Evolutionary conservation across 2,888 invertebrate species (phyloP), one percentile per base, ranked within the genome.

Genomic region (Sialis fuliginosa): DNA sequence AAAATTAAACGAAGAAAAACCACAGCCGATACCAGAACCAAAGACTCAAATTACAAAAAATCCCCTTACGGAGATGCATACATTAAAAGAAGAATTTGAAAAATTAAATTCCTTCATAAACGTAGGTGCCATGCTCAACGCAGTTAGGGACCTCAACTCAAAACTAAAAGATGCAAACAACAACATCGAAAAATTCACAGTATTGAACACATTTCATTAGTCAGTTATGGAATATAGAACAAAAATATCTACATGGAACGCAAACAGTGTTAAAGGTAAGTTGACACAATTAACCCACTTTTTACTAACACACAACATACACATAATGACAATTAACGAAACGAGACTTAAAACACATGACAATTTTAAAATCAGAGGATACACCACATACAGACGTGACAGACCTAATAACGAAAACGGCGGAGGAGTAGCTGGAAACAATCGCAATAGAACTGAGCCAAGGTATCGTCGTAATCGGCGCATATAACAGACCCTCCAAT

Each of bases 361-460:
- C 10, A 50, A 52, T 10, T 40, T 52, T 35, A 50, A 50, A 47
- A 49, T 55, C 10, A 52, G 39, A 43, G 51, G 54, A 5, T 54
- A 52, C 12, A 51, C 35, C n/a, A 48, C 43, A 42, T 47, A 54
- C 8, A 52, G 54, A 45, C 44, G 48, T 40, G 54, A 55, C 40
- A 51, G 44, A 40, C 33, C 42, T 8, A 4, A 22, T 22, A 22
- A 22, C 22, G 44, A 44, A 13, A 12, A 44, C 32, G 48, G 47
- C 33, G 52, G 53, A 6, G 55, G 55, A 1, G 47, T 53, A 33
- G 51, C 51, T 53, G 42, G 52, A 55, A 50, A 42, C 37, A 43
- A 22, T 52, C 6, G 39, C 46, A 6, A 52, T 55, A 10, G 52
- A 39, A 49, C 12, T 53, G 13, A 39, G 44, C 34, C 50, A 47